Evolutionary conservation across 2,888 invertebrate genomes (phyloP).

Genomic region (Coelogynopora nodosa): DNA sequence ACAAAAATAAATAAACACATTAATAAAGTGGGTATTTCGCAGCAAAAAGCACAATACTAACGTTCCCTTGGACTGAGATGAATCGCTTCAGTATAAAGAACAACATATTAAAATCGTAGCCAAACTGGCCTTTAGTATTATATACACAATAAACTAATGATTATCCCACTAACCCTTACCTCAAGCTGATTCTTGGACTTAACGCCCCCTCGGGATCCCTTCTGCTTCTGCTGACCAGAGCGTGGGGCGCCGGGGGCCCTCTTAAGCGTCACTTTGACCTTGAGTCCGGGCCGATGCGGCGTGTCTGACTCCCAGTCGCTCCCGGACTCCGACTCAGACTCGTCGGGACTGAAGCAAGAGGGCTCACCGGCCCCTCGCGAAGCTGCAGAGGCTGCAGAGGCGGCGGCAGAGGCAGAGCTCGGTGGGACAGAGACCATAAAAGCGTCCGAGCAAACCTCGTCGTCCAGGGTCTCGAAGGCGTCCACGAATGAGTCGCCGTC

Average conservation of each 20-base stretch:
- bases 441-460: not conserved
- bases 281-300: not conserved
- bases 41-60: too few species aligned
- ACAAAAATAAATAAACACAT: too few species aligned
- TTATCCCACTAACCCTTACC: not conserved
- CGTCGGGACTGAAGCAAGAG: not conserved
- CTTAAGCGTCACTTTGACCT: not conserved
- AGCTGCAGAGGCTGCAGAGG: not conserved
- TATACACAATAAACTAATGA: too few species aligned
- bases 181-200: not conserved
- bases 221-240: not conserved
- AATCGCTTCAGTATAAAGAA: too few species aligned
- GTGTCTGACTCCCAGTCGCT: conserved; percentile 12
- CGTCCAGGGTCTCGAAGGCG: conserved; percentile 1
- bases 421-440: not conserved
- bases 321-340: not conserved
- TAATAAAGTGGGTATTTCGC: too few species aligned
- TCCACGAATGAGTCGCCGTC: conserved; percentile 6
- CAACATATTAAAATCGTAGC: too few species aligned
- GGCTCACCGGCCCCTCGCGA: not conserved
- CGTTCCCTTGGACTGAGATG: too few species aligned
- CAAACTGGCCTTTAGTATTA: too few species aligned
- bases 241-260: not conserved
- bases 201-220: not conserved
- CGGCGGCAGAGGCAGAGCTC: not conserved